phyloP scores from a whole-genome alignment of 2,888 invertebrate genomes.

The Sympetrum striolatum region DNA sequence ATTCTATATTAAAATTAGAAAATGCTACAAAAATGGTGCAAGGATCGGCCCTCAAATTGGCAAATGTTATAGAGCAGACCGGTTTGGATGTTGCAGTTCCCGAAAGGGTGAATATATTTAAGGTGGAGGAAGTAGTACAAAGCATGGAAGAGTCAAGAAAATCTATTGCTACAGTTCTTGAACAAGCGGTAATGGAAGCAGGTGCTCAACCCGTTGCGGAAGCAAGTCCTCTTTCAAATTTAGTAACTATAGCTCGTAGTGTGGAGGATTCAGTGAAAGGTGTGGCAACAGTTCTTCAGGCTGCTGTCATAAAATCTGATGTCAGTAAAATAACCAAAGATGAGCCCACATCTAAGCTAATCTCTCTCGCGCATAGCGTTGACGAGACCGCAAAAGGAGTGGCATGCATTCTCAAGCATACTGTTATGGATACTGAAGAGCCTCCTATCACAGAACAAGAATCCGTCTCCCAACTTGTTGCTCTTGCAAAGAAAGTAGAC shows the following conservation, averaged over 20 bases:
- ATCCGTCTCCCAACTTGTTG: not conserved
- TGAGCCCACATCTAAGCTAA: not conserved
- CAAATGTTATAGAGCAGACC: not conserved
- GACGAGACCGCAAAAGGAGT: not conserved
- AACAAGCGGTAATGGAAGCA: constrained; percentile 43
- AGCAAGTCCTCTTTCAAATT: constrained; percentile 2
- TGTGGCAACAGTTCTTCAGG: not conserved
- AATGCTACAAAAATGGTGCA: not conserved
- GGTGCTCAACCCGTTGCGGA: constrained; percentile 43
- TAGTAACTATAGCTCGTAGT: not conserved
- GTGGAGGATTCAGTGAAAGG: not conserved
- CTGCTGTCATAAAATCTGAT: not conserved
- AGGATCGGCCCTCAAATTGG: not conserved
- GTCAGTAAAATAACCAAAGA: not conserved
- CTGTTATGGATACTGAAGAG: constrained; percentile 18
- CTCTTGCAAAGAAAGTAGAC: not conserved
- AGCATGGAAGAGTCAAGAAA: constrained; percentile 4
- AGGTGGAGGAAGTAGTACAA: not conserved
- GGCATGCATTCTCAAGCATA: not conserved
- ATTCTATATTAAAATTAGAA: constrained; percentile 24
- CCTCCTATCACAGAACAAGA: constrained; percentile 18
- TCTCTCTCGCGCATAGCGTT: not conserved
- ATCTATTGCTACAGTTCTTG: constrained; percentile 11
- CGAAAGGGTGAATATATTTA: constrained; percentile 8
- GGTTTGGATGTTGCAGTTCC: not conserved